Conservation (phyloP, 2,113 vertebrate species). For the Mormoops blainvillei region DNA sequence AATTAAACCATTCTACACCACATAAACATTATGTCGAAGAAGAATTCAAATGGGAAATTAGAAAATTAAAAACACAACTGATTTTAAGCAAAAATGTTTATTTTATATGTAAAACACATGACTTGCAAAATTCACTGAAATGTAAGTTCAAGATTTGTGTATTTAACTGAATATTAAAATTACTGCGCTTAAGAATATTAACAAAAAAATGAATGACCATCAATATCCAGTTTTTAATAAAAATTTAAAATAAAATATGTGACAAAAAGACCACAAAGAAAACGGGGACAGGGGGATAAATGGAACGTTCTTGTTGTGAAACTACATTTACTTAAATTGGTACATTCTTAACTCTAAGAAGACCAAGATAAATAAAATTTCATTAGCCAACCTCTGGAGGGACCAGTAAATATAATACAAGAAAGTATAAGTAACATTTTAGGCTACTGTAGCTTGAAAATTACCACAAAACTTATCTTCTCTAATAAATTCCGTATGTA, state of each 20-base stretch:
- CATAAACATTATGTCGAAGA: neutral
- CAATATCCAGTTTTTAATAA: too few species aligned
- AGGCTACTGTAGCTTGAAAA: neutral
- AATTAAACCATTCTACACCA: neutral
- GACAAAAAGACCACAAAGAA: too few species aligned
- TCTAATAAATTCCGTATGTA: neutral
- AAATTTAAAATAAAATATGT: too few species aligned
- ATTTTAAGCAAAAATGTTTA: neutral
- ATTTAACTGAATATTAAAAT: neutral
- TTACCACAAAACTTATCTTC: neutral
- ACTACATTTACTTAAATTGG: neutral
- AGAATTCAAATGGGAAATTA: neutral
- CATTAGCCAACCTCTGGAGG: neutral
- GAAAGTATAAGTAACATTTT: neutral
- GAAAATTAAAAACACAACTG: neutral
- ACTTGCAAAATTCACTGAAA: neutral
- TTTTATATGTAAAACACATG: neutral
- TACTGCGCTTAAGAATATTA: neutral
- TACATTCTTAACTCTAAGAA: neutral
- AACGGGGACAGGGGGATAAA: neutral
- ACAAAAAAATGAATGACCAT: neutral
- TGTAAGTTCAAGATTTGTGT: neutral
- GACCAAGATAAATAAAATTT: neutral
- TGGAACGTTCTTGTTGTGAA: neutral
- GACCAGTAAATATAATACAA: neutral